Percentiles rank a stretch among this genome's conserved stretches.
Conservation (phyloP, 2,797 vertebrate species). For the Nannoperca obscura region DNA sequence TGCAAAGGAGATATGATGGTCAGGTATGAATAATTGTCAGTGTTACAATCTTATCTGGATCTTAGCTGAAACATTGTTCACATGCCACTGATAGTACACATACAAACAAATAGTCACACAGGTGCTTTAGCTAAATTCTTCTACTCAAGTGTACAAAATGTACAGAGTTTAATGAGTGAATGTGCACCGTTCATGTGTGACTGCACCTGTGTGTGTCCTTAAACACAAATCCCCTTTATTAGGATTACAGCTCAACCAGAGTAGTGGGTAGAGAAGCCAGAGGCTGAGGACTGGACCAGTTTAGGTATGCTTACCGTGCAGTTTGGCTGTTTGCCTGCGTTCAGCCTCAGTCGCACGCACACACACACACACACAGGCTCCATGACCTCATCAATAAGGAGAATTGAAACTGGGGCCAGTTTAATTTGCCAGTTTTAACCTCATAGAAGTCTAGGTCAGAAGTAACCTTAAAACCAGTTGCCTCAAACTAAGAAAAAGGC, state of each 20-base stretch:
- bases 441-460: neutral
- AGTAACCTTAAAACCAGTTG: neutral
- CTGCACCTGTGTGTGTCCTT: slow-evolving; percentile 46
- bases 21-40: slow-evolving; percentile 30
- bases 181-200: slow-evolving; percentile 22
- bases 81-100: slow-evolving; percentile 18
- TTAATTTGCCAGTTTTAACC: neutral
- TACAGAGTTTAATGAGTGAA: slow-evolving; percentile 4
- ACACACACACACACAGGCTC: neutral
- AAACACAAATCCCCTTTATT: slow-evolving; percentile 77
- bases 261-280: slow-evolving; percentile 37
- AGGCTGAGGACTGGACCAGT: slow-evolving; percentile 28
- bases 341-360: neutral
- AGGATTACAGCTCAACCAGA: slow-evolving; percentile 75
- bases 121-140: neutral
- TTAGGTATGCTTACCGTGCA: slow-evolving; percentile 51
- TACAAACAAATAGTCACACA: slow-evolving; percentile 16
- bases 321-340: slow-evolving; percentile 37
- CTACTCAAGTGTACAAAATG: slow-evolving; percentile 18
- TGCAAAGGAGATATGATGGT: neutral
- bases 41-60: slow-evolving; percentile 27
- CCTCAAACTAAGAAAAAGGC: neutral
- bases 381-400: slow-evolving; percentile 1
- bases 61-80: slow-evolving; percentile 27
- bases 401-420: neutral